A percentile compares a stretch with the other conserved stretches of the same genome.
These are phyloP conservation scores for Dissostichus mawsoni DNA, from an alignment of 2,113 vertebrate genomes.

Conservation along the genomic window DNA sequence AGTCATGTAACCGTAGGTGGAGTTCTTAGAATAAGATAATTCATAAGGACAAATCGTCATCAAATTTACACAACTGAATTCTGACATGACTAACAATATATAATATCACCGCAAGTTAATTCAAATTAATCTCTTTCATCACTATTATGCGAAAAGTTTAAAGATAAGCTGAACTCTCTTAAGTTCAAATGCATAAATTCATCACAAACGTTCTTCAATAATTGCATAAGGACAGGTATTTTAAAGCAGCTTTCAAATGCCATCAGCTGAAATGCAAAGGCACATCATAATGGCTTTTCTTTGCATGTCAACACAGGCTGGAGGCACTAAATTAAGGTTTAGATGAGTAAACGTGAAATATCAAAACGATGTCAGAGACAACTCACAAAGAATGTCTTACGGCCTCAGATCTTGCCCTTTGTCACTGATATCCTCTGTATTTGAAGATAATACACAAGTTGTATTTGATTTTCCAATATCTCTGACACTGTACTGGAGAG, in stretches of 20 bases:
- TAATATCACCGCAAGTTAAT: neutral
- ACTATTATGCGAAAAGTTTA: slow-evolving; percentile 29
- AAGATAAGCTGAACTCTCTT: slow-evolving; percentile 15
- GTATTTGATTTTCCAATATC: slow-evolving; percentile 74
- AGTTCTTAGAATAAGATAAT: neutral
- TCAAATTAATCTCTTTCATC: slow-evolving; percentile 7
- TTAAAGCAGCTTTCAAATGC: slow-evolving; percentile 67
- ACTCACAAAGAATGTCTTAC: slow-evolving; percentile 61
- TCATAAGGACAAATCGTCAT: neutral
- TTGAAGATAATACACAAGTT: slow-evolving; percentile 81
- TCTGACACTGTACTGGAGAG: slow-evolving; percentile 63
- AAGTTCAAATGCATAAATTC: slow-evolving; percentile 15
- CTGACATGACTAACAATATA: neutral
- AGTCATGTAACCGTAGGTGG: neutral
- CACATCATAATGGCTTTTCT: slow-evolving; percentile 65
- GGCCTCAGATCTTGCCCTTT: slow-evolving; percentile 74
- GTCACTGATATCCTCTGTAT: slow-evolving; percentile 69
- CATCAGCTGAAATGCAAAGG: slow-evolving; percentile 70
- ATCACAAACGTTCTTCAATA: slow-evolving; percentile 20
- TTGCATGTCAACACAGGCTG: slow-evolving; percentile 69
- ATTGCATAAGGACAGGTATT: slow-evolving; percentile 53
- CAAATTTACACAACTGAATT: neutral
- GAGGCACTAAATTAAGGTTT: slow-evolving; percentile 78
- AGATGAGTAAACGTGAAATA: slow-evolving; percentile 77
- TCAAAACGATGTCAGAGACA: slow-evolving; percentile 68